Evolutionary conservation across 2,888 invertebrate genomes (phyloP).

Genomic region (Bugulina stolonifera): DNA sequence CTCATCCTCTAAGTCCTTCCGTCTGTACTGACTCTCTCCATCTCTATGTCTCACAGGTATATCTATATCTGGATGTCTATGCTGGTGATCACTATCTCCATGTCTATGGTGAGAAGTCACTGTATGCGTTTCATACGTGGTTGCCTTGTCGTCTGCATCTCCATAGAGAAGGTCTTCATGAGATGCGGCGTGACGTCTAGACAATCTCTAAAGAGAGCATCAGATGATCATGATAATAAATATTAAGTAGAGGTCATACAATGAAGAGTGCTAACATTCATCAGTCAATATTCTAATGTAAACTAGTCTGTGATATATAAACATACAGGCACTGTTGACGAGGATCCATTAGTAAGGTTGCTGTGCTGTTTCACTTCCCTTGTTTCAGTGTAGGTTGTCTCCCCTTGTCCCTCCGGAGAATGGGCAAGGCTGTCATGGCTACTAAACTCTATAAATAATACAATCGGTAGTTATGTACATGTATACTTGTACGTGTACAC

Average conservation of each 20-base stretch:
- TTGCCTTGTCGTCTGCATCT: not conserved
- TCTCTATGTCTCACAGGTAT: not conserved
- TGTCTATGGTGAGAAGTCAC: not conserved
- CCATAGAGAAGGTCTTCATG: conserved; percentile 4
- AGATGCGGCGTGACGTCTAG: not conserved
- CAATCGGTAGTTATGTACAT: no score
- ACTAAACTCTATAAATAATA: not conserved
- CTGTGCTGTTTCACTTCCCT: no score
- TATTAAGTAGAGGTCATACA: no score
- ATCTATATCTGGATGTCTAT: not conserved
- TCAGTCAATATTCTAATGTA: no score
- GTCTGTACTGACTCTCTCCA: not conserved
- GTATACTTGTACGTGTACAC: no score
- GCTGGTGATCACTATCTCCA: no score
- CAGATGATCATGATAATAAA: no score
- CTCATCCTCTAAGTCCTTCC: not conserved
- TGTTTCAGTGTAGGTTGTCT: not conserved
- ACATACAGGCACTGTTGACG: no score
- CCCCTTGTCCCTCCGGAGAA: not conserved
- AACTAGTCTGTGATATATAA: no score
- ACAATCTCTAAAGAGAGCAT: no score
- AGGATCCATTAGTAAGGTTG: no score
- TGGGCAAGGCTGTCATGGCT: not conserved
- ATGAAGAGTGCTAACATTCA: no score
- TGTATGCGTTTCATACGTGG: not conserved